Conservation (phyloP, 1,140 invertebrate genomes). For the Triops cancriformis region DNA sequence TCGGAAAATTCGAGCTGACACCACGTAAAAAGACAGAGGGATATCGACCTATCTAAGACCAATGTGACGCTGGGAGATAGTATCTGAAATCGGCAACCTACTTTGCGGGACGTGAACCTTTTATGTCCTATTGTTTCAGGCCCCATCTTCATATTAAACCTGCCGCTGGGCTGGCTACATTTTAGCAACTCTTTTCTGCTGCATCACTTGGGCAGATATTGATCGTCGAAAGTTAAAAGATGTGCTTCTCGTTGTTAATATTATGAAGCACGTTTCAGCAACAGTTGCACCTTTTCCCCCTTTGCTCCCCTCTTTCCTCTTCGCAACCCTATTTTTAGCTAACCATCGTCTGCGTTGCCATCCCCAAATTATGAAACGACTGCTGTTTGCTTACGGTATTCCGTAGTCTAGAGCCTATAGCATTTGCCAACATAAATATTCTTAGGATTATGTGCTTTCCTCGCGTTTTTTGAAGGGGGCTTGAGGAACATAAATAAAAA, state of each 20-base stretch:
- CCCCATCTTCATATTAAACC: neutral
- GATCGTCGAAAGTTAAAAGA: neutral
- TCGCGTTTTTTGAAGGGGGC: neutral
- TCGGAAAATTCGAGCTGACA: neutral
- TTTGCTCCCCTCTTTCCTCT: neutral
- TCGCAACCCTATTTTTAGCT: constrained; percentile 5
- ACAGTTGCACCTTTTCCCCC: constrained; percentile 8
- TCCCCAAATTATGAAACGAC: neutral
- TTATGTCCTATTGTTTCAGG: neutral
- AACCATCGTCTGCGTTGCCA: neutral
- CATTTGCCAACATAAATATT: constrained; percentile 2
- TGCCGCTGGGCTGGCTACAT: neutral
- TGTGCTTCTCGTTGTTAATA: neutral
- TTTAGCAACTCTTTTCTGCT: neutral
- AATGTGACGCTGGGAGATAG: neutral
- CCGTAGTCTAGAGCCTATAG: neutral
- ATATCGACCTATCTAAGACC: neutral
- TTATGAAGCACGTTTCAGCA: neutral
- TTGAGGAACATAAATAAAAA: neutral
- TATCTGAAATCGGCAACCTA: neutral
- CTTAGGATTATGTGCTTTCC: neutral
- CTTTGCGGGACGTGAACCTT: neutral
- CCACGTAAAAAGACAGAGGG: neutral
- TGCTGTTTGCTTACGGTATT: neutral
- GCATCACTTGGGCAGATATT: neutral